phyloP scores from a whole-genome alignment of 1,140 invertebrate genomes.

The Fopius arisanus region DNA sequence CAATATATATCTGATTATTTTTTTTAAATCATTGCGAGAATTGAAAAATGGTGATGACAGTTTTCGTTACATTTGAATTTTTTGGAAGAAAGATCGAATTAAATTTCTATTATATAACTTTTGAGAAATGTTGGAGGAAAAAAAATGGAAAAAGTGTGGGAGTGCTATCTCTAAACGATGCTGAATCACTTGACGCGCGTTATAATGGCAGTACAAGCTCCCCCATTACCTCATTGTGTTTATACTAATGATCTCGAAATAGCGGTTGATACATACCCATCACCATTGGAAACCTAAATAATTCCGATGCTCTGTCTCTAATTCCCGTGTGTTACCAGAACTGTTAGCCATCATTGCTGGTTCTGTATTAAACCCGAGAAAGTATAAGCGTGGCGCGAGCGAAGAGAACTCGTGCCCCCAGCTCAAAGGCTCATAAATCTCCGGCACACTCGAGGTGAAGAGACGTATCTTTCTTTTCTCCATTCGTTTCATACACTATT shows the following conservation, averaged over 20 bases:
- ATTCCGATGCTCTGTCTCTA: background rate
- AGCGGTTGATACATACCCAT: background rate
- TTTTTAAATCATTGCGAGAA: too few species aligned
- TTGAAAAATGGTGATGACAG: too few species aligned
- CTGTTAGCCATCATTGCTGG: background rate
- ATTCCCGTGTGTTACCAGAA: background rate
- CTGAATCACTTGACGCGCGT: conserved; percentile 43
- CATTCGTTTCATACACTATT: conserved; percentile 24
- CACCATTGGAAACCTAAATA: background rate
- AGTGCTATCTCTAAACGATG: conserved; percentile 57
- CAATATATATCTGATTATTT: too few species aligned
- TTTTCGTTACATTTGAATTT: too few species aligned
- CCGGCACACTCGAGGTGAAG: conserved; percentile 49
- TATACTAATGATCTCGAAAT: conserved; percentile 45
- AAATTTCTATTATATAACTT: too few species aligned
- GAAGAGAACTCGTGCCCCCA: conserved; percentile 32
- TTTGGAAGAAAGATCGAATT: too few species aligned
- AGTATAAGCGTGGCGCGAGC: conserved; percentile 33
- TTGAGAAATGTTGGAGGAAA: too few species aligned
- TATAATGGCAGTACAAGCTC: background rate
- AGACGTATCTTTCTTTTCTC: conserved; percentile 29
- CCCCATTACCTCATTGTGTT: conserved; percentile 51
- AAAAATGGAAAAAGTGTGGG: too few species aligned
- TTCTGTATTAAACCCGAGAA: conserved; percentile 39
- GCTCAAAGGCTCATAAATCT: conserved; percentile 46